Percentiles rank a stretch among this genome's conserved stretches.
Evolutionary conservation across 2,888 invertebrate species (phyloP).

Genomic region (Mythimna vitellina): DNA sequence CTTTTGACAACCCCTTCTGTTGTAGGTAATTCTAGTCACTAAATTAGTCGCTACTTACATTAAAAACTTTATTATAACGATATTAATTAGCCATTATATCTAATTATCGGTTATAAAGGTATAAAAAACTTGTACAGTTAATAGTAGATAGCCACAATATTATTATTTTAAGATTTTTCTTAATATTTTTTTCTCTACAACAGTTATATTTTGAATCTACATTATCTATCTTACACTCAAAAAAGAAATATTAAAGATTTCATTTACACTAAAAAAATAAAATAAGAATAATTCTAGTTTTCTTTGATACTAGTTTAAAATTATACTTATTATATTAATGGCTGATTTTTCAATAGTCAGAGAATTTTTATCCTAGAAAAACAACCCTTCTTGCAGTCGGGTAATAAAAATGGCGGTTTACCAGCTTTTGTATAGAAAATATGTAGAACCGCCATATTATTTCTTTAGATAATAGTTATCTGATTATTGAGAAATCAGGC

Average conservation of each 20-base stretch:
- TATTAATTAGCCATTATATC: slow-evolving; percentile 8
- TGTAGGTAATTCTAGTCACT: slow-evolving; percentile 3
- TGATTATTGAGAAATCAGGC: too few relatives aligned
- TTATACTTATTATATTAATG: slow-evolving; percentile 30
- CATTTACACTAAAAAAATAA: slow-evolving; percentile 19
- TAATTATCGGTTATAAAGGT: slow-evolving; percentile 40
- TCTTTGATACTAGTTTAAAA: slow-evolving; percentile 47
- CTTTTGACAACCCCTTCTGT: slow-evolving; percentile 26
- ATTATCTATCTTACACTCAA: slow-evolving; percentile 21
- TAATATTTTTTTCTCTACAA: slow-evolving; percentile 39
- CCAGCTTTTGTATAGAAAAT: too few relatives aligned
- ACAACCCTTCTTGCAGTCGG: too few relatives aligned
- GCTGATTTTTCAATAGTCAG: too few relatives aligned
- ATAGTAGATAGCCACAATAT: slow-evolving; percentile 47
- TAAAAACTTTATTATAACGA: slow-evolving; percentile 21
- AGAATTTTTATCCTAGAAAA: too few relatives aligned
- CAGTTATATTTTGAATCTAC: slow-evolving; percentile 8
- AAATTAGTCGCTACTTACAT: slow-evolving; percentile 27
- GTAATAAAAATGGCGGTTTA: too few relatives aligned
- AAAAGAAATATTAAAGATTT: slow-evolving; percentile 11
- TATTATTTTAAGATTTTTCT: slow-evolving; percentile 14
- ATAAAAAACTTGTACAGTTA: slow-evolving; percentile 41
- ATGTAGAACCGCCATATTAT: too few relatives aligned
- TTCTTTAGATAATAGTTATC: too few relatives aligned
- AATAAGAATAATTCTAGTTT: slow-evolving; percentile 8